phyloP scores from a whole-genome alignment of 1,140 invertebrate species.

The Elysia chlorotica region DNA sequence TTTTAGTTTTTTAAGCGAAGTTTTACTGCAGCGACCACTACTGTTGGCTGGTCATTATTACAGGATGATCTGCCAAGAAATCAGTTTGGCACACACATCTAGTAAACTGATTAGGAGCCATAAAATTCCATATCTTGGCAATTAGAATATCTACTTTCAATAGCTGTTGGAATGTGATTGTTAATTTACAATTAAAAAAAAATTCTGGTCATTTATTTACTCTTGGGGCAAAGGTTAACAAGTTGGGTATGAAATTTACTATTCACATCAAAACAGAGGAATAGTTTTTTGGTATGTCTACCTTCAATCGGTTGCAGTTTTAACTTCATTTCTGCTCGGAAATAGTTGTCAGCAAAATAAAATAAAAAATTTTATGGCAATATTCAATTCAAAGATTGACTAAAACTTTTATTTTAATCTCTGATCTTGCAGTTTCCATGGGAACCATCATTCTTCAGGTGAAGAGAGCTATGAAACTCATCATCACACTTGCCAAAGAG shows the following conservation, averaged over 20 bases:
- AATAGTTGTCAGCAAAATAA: not conserved
- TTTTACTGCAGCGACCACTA: not conserved
- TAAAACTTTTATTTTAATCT: not conserved
- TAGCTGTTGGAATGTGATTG: no score
- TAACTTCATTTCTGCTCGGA: not conserved
- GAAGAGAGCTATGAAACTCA: conserved; percentile 66
- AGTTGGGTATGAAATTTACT: no score
- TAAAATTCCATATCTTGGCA: not conserved
- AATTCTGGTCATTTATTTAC: no score
- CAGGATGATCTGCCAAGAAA: not conserved
- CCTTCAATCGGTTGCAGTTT: not conserved
- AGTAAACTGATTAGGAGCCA: not conserved
- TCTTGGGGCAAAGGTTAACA: no score
- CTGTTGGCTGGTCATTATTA: not conserved
- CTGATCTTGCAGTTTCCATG: conserved; percentile 40
- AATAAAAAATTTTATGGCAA: not conserved
- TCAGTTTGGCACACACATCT: not conserved
- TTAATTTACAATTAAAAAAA: no score
- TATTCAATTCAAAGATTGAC: no score
- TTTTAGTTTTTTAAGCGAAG: no score
- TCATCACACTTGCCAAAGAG: conserved; percentile 64
- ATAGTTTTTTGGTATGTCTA: no score
- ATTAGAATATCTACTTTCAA: no score
- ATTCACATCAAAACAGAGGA: no score
- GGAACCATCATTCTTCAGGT: conserved; percentile 71